Evolutionary conservation across 2,113 vertebrate genomes (phyloP).

Genomic region (Lagopus leucura): DNA sequence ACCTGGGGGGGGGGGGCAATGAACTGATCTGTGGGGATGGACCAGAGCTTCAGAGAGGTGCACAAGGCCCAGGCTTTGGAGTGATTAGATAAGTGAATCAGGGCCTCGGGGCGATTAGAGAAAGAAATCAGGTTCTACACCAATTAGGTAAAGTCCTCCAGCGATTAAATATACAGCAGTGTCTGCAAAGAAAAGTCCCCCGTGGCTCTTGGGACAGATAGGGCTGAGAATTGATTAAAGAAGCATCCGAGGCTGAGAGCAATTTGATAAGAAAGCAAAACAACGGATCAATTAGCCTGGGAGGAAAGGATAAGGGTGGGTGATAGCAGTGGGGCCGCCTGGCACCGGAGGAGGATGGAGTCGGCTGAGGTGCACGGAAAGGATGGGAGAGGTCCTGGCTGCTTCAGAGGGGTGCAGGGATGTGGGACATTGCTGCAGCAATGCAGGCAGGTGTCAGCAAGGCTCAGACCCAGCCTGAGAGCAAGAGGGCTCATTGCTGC

Average conservation of each 20-base stretch:
- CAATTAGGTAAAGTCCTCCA: conserved; percentile 43
- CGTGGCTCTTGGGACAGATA: background rate
- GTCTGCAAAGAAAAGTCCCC: background rate
- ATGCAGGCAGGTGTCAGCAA: rapidly evolving
- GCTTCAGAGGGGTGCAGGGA: background rate
- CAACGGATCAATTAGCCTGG: conserved; percentile 35
- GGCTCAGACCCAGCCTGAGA: background rate
- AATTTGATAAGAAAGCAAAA: conserved; percentile 52
- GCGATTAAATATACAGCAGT: background rate
- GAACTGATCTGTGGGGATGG: background rate
- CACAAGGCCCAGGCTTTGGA: conserved; percentile 18
- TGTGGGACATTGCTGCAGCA: rapidly evolving
- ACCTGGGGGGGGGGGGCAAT: background rate
- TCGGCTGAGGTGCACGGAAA: background rate
- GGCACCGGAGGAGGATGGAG: background rate
- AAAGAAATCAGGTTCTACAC: conserved; percentile 60
- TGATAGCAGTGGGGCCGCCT: background rate
- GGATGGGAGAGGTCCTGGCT: background rate
- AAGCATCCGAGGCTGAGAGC: conserved; percentile 4
- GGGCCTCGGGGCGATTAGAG: conserved; percentile 25
- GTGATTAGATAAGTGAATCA: conserved; percentile 35
- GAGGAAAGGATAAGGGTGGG: background rate
- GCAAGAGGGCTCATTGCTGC: too few relatives aligned
- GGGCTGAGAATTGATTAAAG: conserved; percentile 9
- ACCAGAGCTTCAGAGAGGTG: background rate